Evolutionary conservation across 2,113 vertebrate genomes (phyloP), one percentile per base, ranked within the genome.

Genomic region (Pelobates fuscus): DNA sequence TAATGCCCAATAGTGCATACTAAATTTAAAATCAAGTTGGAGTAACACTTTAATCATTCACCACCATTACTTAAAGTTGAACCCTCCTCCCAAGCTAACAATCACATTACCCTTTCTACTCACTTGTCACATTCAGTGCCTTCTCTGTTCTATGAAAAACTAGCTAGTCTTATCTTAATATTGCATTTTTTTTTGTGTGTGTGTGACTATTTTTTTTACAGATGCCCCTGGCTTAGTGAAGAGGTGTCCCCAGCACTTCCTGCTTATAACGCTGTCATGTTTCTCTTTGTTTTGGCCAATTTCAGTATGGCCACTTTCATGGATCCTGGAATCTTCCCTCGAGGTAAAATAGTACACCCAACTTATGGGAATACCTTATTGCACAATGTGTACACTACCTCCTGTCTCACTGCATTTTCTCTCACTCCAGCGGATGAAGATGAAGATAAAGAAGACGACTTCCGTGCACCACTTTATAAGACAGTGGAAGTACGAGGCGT

Each of bases 231-330:
- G 89, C 89, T 99, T 75, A 94, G 94, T 62, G 90, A 95, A 64
- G 80, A 84, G 68, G 78, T 98, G 61, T 99, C 96, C 73, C 89
- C 93, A 1, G 70, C 87, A 81, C 94, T 99, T 84, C 95, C 94
- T 0, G 80, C 94, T 82, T 99, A 98, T 91, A 94, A 90, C 88
- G 93, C 87, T 0, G 80, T 97, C 46, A 89, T 98, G 84, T 98
- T 99, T 86, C 93, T 98, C 80, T 98, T 97, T 46, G 97, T 98
- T 58, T 88, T 98, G 82, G 94, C 96, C 87, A 98, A 98, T 89
- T 98, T 98, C 89, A 98, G 94, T 81, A 98, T 99, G 97, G 96
- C 97, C 81, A 98, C 97, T 25, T 98, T 98, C 87, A 98, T 98
- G 97, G 97, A 98, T 86, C 97, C 97, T 0, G 97, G 97, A 75